Evolutionary conservation across 2,113 vertebrate species (phyloP), one percentile per base, ranked within the genome.

Genomic region (Amblyornis subalaris): DNA sequence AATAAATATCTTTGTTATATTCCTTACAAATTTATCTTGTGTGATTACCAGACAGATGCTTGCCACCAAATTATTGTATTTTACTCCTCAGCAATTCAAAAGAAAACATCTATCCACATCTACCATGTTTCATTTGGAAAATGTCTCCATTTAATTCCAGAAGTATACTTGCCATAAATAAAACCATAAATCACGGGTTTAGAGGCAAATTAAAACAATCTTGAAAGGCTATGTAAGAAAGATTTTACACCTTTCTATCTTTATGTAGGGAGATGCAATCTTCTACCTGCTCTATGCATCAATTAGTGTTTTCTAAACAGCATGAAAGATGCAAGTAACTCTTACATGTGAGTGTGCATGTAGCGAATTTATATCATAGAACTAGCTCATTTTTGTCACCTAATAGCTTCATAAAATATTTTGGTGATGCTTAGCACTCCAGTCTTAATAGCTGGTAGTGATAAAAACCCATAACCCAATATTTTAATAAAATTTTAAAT

Each of bases 1-100:
- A 97, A 97, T 96, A 98, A 97, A 93, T 96, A 96, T 76, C 62
- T 94, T 94, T 64, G 54, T 77, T 85, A 33, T 93, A 93, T 97
- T 97, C 93, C 80, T 94, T 96, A 88, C 38, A 62, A 96, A 97
- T 96, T 96, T 96, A 93, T 95, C 89, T 93, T 94, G 85, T 7
- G 25, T 77, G 87, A 97, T 97, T 95, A 94, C 84, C 62, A 95
- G 77, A 54, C 65, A 96, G 83, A 92, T 85, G 90, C 80, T 95
- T 90, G 55, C 87, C 78, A 93, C 53, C 73, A 94, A 97, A 97
- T 97, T 94, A 88, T 38, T 91, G 70, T 87, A 74, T 93, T 97
- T 95, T 67, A 4, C 78, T 96, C 33, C 82, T 96, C 74, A 93
- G 73, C 66, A 95, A 89, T 95, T 93, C 47, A 81, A 84, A 89